These are phyloP conservation scores for Sebastes minor DNA, from an alignment of 2,797 vertebrate species.

Conservation along the genomic window DNA sequence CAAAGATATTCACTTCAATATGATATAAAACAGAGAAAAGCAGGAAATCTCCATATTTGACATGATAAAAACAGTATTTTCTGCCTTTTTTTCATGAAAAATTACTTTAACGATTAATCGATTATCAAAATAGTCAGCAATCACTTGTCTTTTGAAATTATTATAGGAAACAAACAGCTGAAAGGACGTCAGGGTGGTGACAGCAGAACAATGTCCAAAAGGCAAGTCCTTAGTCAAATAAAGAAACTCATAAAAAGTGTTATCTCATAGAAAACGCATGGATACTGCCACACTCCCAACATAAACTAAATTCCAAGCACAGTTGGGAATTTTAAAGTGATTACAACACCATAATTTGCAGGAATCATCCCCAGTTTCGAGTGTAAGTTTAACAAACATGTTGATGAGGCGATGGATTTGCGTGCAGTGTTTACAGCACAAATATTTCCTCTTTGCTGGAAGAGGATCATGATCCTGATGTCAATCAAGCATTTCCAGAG, in stretches of 20 bases:
- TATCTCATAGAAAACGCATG: background rate
- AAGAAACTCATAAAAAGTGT: constrained; percentile 7
- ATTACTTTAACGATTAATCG: too few relatives aligned
- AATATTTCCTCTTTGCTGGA: background rate
- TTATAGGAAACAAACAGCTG: background rate
- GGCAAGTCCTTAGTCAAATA: background rate
- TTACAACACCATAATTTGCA: background rate
- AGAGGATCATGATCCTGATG: background rate
- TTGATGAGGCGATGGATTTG: background rate
- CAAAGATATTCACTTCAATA: too few relatives aligned
- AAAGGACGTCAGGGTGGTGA: background rate
- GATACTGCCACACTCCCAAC: background rate
- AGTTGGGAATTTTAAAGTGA: background rate
- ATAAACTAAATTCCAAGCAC: background rate
- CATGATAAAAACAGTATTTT: too few relatives aligned
- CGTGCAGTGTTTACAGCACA: background rate
- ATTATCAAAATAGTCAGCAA: too few relatives aligned
- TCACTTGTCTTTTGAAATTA: background rate
- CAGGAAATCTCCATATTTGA: too few relatives aligned
- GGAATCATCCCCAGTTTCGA: background rate
- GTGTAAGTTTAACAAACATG: background rate
- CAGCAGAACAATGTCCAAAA: background rate
- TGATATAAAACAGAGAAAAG: too few relatives aligned
- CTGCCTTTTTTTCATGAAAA: too few relatives aligned
- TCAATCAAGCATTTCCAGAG: background rate